Conservation (phyloP, 2,888 invertebrate genomes). For the Drepana falcataria region DNA sequence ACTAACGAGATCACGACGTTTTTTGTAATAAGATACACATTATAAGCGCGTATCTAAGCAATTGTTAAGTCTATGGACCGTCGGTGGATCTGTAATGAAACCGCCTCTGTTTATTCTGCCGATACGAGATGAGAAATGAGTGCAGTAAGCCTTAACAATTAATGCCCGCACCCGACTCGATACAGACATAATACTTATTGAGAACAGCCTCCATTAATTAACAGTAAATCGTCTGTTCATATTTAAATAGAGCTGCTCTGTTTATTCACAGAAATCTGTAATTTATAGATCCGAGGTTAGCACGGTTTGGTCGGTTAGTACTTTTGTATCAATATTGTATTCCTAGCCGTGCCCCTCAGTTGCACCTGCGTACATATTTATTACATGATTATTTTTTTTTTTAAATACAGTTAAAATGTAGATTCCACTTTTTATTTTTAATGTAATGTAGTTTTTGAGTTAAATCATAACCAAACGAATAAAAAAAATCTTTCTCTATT, state of each 20-base stretch:
- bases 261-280: neutral
- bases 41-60: constrained; percentile 17
- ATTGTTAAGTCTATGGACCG: constrained; percentile 43
- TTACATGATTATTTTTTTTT: no score
- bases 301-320: neutral
- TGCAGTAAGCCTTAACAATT: constrained; percentile 61
- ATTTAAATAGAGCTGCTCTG: neutral
- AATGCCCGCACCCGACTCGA: constrained; percentile 17
- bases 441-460: no score
- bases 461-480: no score
- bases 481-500: no score
- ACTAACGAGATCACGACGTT: no score
- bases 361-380: no score
- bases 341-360: no score
- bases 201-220: neutral
- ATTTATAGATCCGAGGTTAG: neutral
- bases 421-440: no score
- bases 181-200: constrained; percentile 4
- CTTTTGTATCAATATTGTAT: neutral
- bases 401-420: no score
- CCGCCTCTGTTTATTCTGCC: constrained; percentile 64
- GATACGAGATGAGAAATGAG: constrained; percentile 71
- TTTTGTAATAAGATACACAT: no score
- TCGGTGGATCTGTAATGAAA: constrained; percentile 66
- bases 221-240: neutral